A percentile compares a stretch with the other conserved stretches of the same genome.
Evolutionary conservation across 2,113 vertebrate genomes (phyloP).

Genomic region (Neogobius melanostomus): DNA sequence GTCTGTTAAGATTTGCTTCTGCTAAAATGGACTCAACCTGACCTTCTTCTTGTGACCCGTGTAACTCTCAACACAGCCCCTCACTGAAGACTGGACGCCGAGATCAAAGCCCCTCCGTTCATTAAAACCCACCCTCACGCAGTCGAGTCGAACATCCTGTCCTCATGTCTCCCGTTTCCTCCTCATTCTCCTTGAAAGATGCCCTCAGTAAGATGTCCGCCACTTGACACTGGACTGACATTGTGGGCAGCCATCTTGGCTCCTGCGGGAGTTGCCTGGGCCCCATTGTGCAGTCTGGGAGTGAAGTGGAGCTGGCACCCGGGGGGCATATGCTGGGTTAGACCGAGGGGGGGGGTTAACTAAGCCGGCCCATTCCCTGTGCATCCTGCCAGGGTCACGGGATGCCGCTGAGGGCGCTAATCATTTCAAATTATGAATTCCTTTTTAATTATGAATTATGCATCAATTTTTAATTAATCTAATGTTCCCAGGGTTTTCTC

Average conservation of each 20-base stretch:
- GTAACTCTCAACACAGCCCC: constrained; percentile 30
- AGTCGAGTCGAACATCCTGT: constrained; percentile 50
- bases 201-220: constrained; percentile 68
- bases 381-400: constrained; percentile 71
- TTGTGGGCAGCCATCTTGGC: constrained; percentile 66
- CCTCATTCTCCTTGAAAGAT: constrained; percentile 58
- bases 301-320: constrained; percentile 64
- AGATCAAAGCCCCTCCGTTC: constrained; percentile 56
- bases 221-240: constrained; percentile 71
- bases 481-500: constrained; percentile 77
- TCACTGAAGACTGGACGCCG: constrained; percentile 39
- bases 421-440: constrained; percentile 82
- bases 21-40: constrained; percentile 5
- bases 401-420: constrained; percentile 74
- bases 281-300: constrained; percentile 75
- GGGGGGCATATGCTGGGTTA: constrained; percentile 54
- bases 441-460: constrained; percentile 86
- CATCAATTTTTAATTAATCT: constrained; percentile 85
- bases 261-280: constrained; percentile 62
- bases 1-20: not conserved
- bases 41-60: constrained; percentile 30
- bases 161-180: constrained; percentile 44
- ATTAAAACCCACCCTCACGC: constrained; percentile 44
- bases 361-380: constrained; percentile 64
- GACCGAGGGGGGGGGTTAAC: constrained; percentile 69